Percentiles rank a stretch among this genome's conserved stretches.
Conservation (phyloP, 1,140 invertebrate genomes). For the Drosophila simulans region DNA sequence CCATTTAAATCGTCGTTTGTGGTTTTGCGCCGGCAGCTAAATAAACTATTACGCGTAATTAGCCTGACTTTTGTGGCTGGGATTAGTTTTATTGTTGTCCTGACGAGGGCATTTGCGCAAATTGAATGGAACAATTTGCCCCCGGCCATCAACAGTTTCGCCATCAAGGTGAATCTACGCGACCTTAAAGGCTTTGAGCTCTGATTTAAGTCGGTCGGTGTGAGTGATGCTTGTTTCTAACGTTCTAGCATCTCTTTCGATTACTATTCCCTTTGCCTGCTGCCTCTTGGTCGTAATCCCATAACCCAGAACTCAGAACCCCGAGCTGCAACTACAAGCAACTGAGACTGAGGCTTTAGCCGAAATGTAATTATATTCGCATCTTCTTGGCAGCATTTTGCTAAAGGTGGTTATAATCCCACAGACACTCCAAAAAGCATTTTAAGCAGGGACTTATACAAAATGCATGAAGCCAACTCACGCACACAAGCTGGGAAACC, state of each 20-base stretch:
- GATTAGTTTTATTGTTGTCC: constrained; percentile 23
- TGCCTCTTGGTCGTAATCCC: constrained; percentile 1
- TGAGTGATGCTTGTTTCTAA: too few relatives aligned
- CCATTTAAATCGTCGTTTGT: constrained; percentile 60
- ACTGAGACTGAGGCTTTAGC: constrained; percentile 16
- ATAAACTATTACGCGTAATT: constrained; percentile 69
- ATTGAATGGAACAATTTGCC: constrained; percentile 56
- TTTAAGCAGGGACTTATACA: constrained; percentile 55
- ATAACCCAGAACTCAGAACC: constrained; percentile 10
- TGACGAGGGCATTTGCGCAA: constrained; percentile 60
- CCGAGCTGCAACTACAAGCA: constrained; percentile 2
- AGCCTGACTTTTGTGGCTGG: constrained; percentile 45
- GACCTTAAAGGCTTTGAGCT: not conserved
- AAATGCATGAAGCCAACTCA: constrained; percentile 47
- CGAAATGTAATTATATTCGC: constrained; percentile 54
- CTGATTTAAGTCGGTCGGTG: constrained; percentile 4
- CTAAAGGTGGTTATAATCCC: constrained; percentile 46
- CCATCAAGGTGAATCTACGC: constrained; percentile 7
- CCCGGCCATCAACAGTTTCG: not conserved
- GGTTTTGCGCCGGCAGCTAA: constrained; percentile 48
- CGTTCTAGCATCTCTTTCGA: not conserved
- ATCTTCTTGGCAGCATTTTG: constrained; percentile 25
- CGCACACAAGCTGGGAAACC: constrained; percentile 5
- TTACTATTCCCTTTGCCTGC: constrained; percentile 6
- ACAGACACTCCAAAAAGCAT: constrained; percentile 55